Evolutionary conservation across 2,888 invertebrate species (phyloP).

Genomic region (Auanema sp.): DNA sequence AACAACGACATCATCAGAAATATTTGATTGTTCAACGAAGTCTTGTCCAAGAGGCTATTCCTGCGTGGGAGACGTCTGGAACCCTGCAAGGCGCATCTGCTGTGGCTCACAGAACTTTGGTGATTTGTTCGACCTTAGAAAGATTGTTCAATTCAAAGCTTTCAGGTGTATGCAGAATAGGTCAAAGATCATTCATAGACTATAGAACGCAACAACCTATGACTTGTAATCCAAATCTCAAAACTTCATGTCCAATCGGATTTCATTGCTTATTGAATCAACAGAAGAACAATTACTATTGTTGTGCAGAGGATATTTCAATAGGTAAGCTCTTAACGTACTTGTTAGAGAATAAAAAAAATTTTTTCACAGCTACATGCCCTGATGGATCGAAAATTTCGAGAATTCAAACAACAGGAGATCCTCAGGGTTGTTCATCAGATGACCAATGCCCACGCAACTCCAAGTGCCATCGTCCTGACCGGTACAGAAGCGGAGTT

Average conservation of each 20-base stretch:
- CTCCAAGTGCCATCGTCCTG: conserved; percentile 32
- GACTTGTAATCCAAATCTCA: conserved; percentile 39
- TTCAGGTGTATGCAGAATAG: conserved; percentile 47
- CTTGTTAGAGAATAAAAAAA: background rate
- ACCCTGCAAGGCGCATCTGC: conserved; percentile 43
- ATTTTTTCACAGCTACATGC: conserved; percentile 25
- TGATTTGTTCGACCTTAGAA: conserved; percentile 8
- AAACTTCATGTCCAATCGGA: conserved; percentile 42
- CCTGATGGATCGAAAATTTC: conserved; percentile 28
- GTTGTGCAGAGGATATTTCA: conserved; percentile 41
- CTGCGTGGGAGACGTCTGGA: conserved; percentile 47
- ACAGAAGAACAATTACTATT: conserved; percentile 46
- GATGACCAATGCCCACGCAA: conserved; percentile 44
- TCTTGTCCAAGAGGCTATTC: conserved; percentile 47
- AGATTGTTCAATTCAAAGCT: background rate
- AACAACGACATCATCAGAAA: conserved; percentile 35
- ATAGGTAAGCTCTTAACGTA: conserved; percentile 5
- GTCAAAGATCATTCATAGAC: conserved; percentile 48
- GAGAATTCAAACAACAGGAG: conserved; percentile 32
- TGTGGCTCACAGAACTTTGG: conserved; percentile 50
- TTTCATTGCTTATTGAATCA: conserved; percentile 49
- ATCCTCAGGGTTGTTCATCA: conserved; percentile 30
- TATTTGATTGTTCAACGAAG: conserved; percentile 49
- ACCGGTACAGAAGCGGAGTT: conserved; percentile 29
- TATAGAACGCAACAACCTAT: conserved; percentile 45